A percentile compares a stretch with the other conserved stretches of the same genome.
These are phyloP conservation scores for Neopelma chrysocephalum DNA, from an alignment of 2,797 vertebrate species.

Conservation along the genomic window DNA sequence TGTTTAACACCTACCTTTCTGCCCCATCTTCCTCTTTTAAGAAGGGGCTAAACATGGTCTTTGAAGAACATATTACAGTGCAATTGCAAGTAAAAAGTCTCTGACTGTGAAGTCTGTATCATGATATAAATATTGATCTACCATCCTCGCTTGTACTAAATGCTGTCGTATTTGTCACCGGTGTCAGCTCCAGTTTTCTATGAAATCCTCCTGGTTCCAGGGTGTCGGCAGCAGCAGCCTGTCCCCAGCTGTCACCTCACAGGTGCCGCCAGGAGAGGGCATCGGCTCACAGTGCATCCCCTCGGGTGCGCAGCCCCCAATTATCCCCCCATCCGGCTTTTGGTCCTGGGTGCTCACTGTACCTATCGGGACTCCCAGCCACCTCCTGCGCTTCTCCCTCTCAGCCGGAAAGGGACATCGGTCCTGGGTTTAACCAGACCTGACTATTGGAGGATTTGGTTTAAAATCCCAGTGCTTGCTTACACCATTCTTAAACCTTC, in stretches of 20 bases:
- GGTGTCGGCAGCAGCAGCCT: background rate
- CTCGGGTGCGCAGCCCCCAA: rapidly evolving
- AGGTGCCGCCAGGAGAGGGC: background rate
- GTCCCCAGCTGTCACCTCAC: background rate
- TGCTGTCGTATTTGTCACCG: background rate
- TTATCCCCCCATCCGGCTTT: rapidly evolving
- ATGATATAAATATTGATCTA: rapidly evolving
- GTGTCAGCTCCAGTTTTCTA: background rate
- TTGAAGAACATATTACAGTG: background rate
- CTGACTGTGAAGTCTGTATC: background rate
- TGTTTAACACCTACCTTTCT: background rate
- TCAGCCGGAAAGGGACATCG: background rate
- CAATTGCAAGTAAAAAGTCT: background rate
- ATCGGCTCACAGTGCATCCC: background rate
- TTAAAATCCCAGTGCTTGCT: background rate
- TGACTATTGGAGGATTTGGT: background rate
- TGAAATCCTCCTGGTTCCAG: background rate
- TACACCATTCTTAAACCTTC: background rate
- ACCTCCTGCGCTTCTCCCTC: background rate
- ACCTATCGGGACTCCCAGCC: rapidly evolving
- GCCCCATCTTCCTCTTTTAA: background rate
- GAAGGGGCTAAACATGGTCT: background rate
- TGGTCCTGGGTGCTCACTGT: rapidly evolving
- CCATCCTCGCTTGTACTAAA: background rate
- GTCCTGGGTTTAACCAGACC: background rate